These are phyloP conservation scores for Vimba vimba DNA, from an alignment of 2,113 vertebrate species.

Conservation along the genomic window DNA sequence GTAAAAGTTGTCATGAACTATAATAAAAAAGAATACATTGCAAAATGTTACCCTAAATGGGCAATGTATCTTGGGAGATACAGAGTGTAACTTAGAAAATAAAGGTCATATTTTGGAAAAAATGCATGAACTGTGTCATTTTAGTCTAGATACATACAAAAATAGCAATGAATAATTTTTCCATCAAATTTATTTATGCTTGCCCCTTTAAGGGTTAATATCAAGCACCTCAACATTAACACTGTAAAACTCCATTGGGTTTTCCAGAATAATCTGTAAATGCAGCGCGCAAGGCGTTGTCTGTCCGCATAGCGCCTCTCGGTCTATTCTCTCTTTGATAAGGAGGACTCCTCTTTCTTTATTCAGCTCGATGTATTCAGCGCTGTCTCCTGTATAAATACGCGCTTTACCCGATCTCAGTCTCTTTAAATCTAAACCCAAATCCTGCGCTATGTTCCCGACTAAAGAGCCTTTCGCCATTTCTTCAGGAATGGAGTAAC, in stretches of 20 bases:
- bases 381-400: slow-evolving; percentile 48
- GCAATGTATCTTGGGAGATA: no score
- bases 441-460: slow-evolving; percentile 55
- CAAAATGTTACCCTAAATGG: no score
- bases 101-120: no score
- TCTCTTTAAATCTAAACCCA: slow-evolving; percentile 52
- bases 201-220: no score
- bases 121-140: no score
- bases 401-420: slow-evolving; percentile 49
- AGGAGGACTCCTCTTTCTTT: slow-evolving; percentile 52
- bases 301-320: slow-evolving; percentile 53
- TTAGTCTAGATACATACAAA: no score
- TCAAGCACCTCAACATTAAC: slow-evolving; percentile 25
- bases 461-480: slow-evolving; percentile 55
- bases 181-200: no score
- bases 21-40: no score
- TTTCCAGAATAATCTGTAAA: slow-evolving; percentile 53
- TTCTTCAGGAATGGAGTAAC: slow-evolving; percentile 58
- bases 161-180: no score
- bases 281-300: slow-evolving; percentile 47
- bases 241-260: slow-evolving; percentile 46
- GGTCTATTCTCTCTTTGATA: slow-evolving; percentile 56
- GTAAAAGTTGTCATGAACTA: no score
- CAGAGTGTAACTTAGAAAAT: no score
- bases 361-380: slow-evolving; percentile 55